Conservation (phyloP, 1,140 invertebrate species). For the Chlorops oryzae region DNA sequence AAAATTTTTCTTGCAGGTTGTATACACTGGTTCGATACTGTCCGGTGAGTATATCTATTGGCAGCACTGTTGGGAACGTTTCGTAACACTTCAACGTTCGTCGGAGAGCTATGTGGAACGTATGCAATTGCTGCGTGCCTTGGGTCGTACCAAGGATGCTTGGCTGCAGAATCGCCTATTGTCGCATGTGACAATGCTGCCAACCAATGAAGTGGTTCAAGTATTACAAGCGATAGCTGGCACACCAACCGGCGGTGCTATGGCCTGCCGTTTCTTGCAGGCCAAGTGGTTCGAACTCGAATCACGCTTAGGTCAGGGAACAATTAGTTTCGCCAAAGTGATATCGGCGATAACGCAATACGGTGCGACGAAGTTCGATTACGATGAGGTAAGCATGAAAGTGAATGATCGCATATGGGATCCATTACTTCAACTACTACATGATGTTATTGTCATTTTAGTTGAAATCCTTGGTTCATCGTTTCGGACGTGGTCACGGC, state of each 20-base stretch:
- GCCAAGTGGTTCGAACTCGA: constrained; percentile 65
- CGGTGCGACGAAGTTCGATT: constrained; percentile 66
- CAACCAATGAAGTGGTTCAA: constrained; percentile 61
- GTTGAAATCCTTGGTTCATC: constrained; percentile 44
- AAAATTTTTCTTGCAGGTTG: constrained; percentile 29
- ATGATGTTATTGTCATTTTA: constrained; percentile 5
- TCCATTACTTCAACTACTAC: too few relatives aligned
- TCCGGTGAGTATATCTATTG: constrained; percentile 67
- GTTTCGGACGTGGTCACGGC: constrained; percentile 44
- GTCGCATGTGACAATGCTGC: constrained; percentile 59
- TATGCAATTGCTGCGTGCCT: constrained; percentile 59
- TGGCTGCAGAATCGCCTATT: constrained; percentile 68
- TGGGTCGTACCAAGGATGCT: constrained; percentile 62
- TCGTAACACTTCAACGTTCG: constrained; percentile 51
- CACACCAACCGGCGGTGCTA: constrained; percentile 61
- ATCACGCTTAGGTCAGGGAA: constrained; percentile 59
- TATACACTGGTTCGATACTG: constrained; percentile 44
- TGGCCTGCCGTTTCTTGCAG: constrained; percentile 70
- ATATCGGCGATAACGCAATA: constrained; percentile 64
- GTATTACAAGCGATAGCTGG: constrained; percentile 62
- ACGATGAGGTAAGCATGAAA: constrained; percentile 55
- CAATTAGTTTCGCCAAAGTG: constrained; percentile 61
- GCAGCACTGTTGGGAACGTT: constrained; percentile 66
- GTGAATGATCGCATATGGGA: too few relatives aligned
- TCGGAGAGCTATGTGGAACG: constrained; percentile 61